Base-by-base conservation (phyloP, 2,888 invertebrate genomes). In the Labia minor region DNA sequence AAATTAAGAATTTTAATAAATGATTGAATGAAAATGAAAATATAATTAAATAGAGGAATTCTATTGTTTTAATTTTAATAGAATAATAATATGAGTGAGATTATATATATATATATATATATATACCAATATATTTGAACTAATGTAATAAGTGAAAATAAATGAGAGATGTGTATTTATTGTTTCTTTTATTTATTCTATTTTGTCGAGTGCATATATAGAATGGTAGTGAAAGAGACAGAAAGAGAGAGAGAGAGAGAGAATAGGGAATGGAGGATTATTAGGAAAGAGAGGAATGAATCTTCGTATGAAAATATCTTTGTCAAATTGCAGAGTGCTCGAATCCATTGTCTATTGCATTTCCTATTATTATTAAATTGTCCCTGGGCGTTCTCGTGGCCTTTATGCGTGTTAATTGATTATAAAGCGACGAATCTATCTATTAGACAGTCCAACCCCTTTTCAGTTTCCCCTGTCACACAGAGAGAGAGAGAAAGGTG, bases 291-390 rank as follows among this genome's bases (percentile, higher is more conserved):
- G 26, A 26, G n/a, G n/a, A 26, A 26, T 26, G 26, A 26, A 26
- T 26, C 49, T n/a, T 49, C 49, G 49, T 49, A 49, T 49, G 14
- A 49, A 49, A 49, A 49, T 49, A 49, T 49, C 14, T 49, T 49
- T 49, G 49, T 49, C n/a, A 16, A 49, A 16, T 49, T 49, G 49
- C 49, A 49, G 49, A 49, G 49, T 49, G 49, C 49, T 49, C 49
- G 49, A 49, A 14, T 49, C 49, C 49, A 49, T 49, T 49, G 49
- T 49, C 49, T 49, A 49, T 49, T 49, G 49, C 49, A 49, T 49
- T 49, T 49, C 49, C 49, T 49, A 49, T 49, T 49, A 49, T 49
- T 49, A 49, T 49, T 49, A 49, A 49, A 49, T 49, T 49, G 49
- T 49, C 49, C 49, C 49, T 49, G 49, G 49, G 49, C 49, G 49